Evolutionary conservation across 2,888 invertebrate species (phyloP).

Genomic region (Polietes domitor): DNA sequence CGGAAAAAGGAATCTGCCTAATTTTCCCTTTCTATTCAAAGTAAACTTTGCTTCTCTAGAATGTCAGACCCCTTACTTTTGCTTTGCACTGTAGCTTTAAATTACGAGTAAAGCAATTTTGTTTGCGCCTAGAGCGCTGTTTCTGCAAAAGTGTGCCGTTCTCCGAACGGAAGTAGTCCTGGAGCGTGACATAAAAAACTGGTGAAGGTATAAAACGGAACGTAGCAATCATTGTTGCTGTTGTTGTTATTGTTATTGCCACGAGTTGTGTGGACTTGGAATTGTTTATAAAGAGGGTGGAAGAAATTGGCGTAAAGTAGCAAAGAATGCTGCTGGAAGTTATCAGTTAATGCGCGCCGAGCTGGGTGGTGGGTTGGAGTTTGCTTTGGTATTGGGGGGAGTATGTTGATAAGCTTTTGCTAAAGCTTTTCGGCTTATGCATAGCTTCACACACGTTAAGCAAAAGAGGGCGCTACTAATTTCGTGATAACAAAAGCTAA

Average conservation of each 20-base stretch:
- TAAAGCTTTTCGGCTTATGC: conserved; percentile 45
- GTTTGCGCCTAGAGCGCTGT: background rate
- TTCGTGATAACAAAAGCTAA: background rate
- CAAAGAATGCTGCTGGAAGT: background rate
- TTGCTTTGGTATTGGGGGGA: conserved; percentile 4
- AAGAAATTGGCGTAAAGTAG: conserved; percentile 1
- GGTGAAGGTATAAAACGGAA: conserved; percentile 6
- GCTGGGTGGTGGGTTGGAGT: background rate
- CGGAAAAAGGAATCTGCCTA: too few relatives aligned
- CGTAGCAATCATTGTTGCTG: conserved; percentile 1
- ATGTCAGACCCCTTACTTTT: too few relatives aligned
- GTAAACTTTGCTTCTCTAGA: too few relatives aligned
- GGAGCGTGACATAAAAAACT: background rate
- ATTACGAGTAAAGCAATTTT: conserved; percentile 10
- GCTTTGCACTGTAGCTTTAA: background rate
- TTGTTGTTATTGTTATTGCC: conserved; percentile 25
- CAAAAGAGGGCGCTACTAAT: conserved; percentile 47
- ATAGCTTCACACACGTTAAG: background rate
- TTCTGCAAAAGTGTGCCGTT: background rate
- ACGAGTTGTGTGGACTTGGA: too few relatives aligned
- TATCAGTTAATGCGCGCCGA: background rate
- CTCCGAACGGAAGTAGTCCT: conserved; percentile 20
- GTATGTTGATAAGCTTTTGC: conserved; percentile 47
- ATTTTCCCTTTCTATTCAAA: too few relatives aligned
- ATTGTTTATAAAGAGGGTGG: conserved; percentile 11